Percentiles rank a stretch among this genome's conserved stretches.
Conservation (phyloP, 30 jellyfish, hydroid and myxozoan genomes). For the Turritopsis rubra region DNA sequence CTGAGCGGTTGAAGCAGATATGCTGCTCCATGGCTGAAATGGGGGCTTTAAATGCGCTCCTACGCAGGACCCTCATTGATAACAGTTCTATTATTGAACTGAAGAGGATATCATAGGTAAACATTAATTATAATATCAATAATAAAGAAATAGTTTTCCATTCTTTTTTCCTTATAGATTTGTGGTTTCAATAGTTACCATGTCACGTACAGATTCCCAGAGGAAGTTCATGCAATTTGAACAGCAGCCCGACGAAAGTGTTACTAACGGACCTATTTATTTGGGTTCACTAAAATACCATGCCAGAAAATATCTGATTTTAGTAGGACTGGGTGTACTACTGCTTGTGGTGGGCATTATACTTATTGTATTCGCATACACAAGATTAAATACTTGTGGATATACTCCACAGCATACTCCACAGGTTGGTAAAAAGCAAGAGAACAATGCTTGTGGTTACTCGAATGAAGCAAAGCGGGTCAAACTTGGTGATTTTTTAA, state of each 20-base stretch:
- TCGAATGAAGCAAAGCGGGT: conserved; percentile 76
- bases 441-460: conserved; percentile 27
- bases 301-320: not conserved
- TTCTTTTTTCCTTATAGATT: not conserved
- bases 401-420: conserved; percentile 14
- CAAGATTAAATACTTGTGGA: conserved; percentile 9
- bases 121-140: too few relatives aligned
- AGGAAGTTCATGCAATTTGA: conserved; percentile 1
- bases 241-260: not conserved
- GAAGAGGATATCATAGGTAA: too few relatives aligned
- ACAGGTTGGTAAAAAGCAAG: conserved; percentile 4
- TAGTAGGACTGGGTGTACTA: conserved; percentile 31
- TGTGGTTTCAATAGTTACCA: not conserved
- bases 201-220: conserved; percentile 12
- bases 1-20: too few relatives aligned
- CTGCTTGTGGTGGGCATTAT: conserved; percentile 71
- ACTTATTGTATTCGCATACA: conserved; percentile 48
- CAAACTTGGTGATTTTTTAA: conserved; percentile 56
- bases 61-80: too few relatives aligned
- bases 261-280: not conserved
- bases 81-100: too few relatives aligned
- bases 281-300: not conserved
- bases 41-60: too few relatives aligned
- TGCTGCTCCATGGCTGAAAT: too few relatives aligned
- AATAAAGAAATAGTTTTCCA: not conserved